Conservation (phyloP, 2,888 invertebrate genomes). For the Bellardia pandia region DNA sequence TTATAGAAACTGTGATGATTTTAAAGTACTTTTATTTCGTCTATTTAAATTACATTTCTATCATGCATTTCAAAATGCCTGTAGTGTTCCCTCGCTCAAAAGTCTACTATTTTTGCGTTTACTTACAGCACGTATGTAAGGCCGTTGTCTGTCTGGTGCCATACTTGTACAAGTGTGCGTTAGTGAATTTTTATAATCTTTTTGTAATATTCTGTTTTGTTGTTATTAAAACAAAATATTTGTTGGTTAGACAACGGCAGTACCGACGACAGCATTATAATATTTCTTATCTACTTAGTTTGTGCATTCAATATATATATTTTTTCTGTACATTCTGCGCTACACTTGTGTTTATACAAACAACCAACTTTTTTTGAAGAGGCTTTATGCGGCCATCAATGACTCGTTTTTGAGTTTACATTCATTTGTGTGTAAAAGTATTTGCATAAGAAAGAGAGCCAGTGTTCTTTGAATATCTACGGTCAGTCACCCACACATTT, state of each 20-base stretch:
- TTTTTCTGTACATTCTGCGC: neutral
- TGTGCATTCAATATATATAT: constrained; percentile 18
- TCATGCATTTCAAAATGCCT: neutral
- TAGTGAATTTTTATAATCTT: constrained; percentile 57
- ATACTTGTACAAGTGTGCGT: neutral
- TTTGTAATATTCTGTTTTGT: constrained; percentile 6
- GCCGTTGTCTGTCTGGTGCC: neutral
- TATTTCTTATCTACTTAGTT: constrained; percentile 58
- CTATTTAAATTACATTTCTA: neutral
- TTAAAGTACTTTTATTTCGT: neutral
- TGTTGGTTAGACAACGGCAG: constrained; percentile 43
- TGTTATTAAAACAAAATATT: constrained; percentile 55
- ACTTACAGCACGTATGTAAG: neutral
- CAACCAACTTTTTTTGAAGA: neutral
- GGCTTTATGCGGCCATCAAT: neutral
- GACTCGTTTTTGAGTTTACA: constrained; percentile 6
- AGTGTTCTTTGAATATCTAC: constrained; percentile 47
- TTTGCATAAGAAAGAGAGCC: neutral
- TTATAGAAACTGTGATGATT: too few species aligned
- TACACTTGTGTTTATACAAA: neutral
- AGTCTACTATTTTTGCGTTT: neutral
- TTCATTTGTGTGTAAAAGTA: neutral
- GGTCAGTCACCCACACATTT: constrained; percentile 48
- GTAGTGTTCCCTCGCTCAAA: neutral
- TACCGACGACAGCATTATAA: constrained; percentile 40